Evolutionary conservation across 1,140 invertebrate species (phyloP).

Genomic region (Drosophila sturtevanti): DNA sequence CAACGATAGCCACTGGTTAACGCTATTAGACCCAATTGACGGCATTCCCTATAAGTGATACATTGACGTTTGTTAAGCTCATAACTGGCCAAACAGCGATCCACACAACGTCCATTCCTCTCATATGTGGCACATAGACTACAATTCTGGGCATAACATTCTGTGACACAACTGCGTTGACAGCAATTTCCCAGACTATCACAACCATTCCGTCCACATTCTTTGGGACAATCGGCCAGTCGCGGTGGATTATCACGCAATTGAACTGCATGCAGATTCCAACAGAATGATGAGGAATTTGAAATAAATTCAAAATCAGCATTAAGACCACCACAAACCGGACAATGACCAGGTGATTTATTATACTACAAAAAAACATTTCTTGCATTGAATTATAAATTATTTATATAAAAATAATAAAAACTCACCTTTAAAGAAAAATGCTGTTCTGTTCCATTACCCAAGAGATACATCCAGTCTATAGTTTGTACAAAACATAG

Average conservation of each 20-base stretch:
- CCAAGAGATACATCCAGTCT: constrained; percentile 92
- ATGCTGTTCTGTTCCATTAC: constrained; percentile 75
- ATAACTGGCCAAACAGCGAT: constrained; percentile 56
- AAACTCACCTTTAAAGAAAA: constrained; percentile 57
- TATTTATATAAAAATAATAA: too few species aligned
- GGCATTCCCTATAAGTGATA: constrained; percentile 52
- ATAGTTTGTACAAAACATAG: constrained; percentile 96
- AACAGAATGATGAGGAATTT: constrained; percentile 46
- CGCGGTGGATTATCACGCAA: constrained; percentile 19
- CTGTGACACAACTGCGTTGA: constrained; percentile 55
- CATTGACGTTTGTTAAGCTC: constrained; percentile 54
- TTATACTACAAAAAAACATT: constrained; percentile 38
- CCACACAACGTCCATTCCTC: constrained; percentile 39
- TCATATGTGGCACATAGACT: constrained; percentile 53
- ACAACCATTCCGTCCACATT: constrained; percentile 50
- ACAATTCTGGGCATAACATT: constrained; percentile 53
- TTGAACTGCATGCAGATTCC: constrained; percentile 54
- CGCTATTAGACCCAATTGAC: constrained; percentile 48
- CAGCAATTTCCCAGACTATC: constrained; percentile 58
- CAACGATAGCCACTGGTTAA: constrained; percentile 48
- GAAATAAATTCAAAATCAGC: constrained; percentile 34
- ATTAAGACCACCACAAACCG: constrained; percentile 50
- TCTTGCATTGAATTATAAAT: too few species aligned
- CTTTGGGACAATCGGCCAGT: constrained; percentile 28
- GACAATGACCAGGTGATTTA: constrained; percentile 59